Percentiles rank a stretch among this genome's conserved stretches.
These are phyloP conservation scores for Stenotaenia linearis DNA, from an alignment of 2,888 invertebrate species.

Conservation along the genomic window DNA sequence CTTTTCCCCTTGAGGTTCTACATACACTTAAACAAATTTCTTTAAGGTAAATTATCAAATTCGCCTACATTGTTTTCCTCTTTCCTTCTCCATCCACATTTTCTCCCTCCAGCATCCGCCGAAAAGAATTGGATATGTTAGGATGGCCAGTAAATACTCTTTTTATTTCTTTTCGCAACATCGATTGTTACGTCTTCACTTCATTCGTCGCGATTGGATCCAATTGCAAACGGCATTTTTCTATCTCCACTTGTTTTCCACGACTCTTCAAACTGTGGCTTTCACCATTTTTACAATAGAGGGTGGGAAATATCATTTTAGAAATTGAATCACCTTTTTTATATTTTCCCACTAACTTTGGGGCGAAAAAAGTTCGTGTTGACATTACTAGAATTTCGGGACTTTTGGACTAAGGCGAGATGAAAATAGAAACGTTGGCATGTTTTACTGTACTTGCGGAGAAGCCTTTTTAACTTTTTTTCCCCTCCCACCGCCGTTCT, in stretches of 20 bases:
- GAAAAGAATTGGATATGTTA: background rate
- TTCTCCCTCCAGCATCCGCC: background rate
- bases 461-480: background rate
- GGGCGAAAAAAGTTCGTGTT: background rate
- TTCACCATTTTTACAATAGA: background rate
- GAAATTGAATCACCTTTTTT: conserved; percentile 5
- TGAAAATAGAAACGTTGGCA: background rate
- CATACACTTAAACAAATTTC: too few species aligned
- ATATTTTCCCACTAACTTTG: background rate
- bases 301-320: background rate
- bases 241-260: conserved; percentile 4
- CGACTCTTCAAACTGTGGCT: background rate
- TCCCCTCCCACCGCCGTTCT: background rate
- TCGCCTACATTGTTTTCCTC: background rate
- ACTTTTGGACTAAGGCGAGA: background rate
- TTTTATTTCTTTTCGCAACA: conserved; percentile 11
- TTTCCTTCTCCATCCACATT: background rate
- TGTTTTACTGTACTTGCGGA: background rate
- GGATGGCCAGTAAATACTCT: conserved; percentile 1
- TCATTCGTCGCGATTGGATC: conserved; percentile 20
- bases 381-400: background rate
- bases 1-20: too few species aligned
- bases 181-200: conserved; percentile 1
- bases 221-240: conserved; percentile 21
- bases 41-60: background rate